Conservation (phyloP, 2,888 invertebrate genomes). For the Pseudolycoriella hygida region DNA sequence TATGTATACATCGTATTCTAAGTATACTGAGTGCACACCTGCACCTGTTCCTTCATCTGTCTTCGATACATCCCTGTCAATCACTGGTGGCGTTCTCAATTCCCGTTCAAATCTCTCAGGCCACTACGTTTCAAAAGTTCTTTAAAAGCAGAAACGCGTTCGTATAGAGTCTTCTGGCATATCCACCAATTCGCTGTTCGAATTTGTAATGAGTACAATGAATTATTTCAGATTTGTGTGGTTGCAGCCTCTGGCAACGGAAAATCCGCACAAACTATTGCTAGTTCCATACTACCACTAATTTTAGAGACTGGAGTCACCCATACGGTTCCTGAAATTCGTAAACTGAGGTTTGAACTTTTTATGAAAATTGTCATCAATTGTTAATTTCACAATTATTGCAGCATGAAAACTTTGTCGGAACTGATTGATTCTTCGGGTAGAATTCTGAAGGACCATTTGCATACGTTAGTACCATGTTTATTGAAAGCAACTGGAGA, state of each 20-base stretch:
- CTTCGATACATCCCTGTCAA: too few species aligned
- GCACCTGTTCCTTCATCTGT: too few species aligned
- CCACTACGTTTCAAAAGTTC: too few species aligned
- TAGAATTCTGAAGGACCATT: slow-evolving; percentile 58
- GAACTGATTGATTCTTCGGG: slow-evolving; percentile 73
- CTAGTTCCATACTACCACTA: slow-evolving; percentile 60
- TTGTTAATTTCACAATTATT: slow-evolving; percentile 7
- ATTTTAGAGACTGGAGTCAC: slow-evolving; percentile 64
- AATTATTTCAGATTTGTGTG: slow-evolving; percentile 41
- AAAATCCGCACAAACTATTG: slow-evolving; percentile 51
- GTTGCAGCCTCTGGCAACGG: slow-evolving; percentile 48
- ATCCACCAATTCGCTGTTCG: background rate
- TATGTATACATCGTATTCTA: too few species aligned
- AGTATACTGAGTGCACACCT: too few species aligned
- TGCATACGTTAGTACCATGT: slow-evolving; percentile 64
- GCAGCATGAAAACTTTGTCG: slow-evolving; percentile 66
- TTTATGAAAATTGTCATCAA: background rate
- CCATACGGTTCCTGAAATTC: slow-evolving; percentile 59
- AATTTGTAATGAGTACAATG: too few species aligned
- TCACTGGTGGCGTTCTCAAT: too few species aligned
- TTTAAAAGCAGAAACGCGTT: background rate
- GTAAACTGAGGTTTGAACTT: slow-evolving; percentile 46
- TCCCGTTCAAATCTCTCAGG: too few species aligned
- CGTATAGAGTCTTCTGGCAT: too few species aligned
- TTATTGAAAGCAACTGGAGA: slow-evolving; percentile 75